Evolutionary conservation across 2,888 invertebrate genomes (phyloP), one percentile per base, ranked within the genome.

Genomic region (Ryuthela nishihirai): DNA sequence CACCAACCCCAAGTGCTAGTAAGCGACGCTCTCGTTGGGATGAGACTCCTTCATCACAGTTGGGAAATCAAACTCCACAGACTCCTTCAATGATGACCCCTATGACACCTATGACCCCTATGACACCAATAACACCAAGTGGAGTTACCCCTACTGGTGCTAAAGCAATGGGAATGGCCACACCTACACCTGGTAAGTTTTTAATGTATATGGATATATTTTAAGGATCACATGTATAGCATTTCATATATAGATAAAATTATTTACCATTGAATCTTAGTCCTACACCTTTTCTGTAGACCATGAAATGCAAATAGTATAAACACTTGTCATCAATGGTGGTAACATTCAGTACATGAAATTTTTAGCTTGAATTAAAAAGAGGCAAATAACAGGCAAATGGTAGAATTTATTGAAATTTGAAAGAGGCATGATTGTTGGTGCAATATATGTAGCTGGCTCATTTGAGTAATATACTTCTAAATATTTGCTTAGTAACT

Each of bases 1-100:
- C 92, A 0, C 92, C 95, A 0, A 95, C 95, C 0, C 94, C 95
- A 0, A 89, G 92, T 26, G 87, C 90, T 1, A 91, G 93, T 47
- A 99, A 99, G 75, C 82, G 99, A 1, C 83, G 95, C 50, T 94
- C 95, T 54, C 84, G 99, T 62, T 99, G 99, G 99, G 99, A 99
- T 75, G 95, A 99, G 76, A 99, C 98, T 0, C 98, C 99, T 0
- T 84, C 85, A 4, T 75, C 74, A 24, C 76, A 78, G 62, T 78
- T 80, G 2, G 77, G 80, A 2, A 71, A 70, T 25, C 72, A 72
- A 61, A 74, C 74, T 10, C 73, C 74, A 10, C 50, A 64, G 25
- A 65, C 65, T 18, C 64, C 67, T 18, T 61, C 65, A 15, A 62
- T 61, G 54, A 64, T 65, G 35, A 69, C 71, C 44, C 71, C 72